Conservation (phyloP, 2,797 vertebrate genomes). For the Nyctalus aviator region DNA sequence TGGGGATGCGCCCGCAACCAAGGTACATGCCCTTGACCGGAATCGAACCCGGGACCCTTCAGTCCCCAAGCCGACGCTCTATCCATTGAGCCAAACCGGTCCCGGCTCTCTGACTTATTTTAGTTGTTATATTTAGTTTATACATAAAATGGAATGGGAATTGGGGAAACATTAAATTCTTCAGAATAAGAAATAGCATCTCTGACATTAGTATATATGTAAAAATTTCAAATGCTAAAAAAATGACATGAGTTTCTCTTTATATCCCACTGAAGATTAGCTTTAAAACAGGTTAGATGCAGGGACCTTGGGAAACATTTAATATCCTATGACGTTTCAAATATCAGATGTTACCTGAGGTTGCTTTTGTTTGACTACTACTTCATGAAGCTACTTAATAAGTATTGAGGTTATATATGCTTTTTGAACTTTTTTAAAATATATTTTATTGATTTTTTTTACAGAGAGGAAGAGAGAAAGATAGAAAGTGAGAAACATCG, state of each 20-base stretch:
- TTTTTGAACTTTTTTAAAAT: neutral
- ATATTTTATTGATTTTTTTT: too few species aligned
- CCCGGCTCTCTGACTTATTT: neutral
- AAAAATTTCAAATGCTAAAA: neutral
- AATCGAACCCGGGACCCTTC: too few species aligned
- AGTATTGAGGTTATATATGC: neutral
- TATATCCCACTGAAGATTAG: neutral
- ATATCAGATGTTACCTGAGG: neutral
- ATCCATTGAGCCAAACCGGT: too few species aligned
- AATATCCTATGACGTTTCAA: conserved; percentile 7
- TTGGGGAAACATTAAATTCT: neutral
- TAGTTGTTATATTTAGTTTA: neutral
- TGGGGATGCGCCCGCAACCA: too few species aligned
- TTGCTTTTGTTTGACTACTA: neutral
- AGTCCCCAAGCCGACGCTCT: too few species aligned
- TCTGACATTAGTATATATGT: neutral
- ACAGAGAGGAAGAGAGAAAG: too few species aligned
- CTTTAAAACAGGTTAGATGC: neutral
- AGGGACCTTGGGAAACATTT: conserved; percentile 17
- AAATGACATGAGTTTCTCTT: neutral
- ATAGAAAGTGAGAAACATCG: too few species aligned
- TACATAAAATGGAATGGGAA: neutral
- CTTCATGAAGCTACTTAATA: neutral
- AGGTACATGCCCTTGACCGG: too few species aligned
- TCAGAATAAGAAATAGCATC: neutral